These are phyloP conservation scores for Vicugna pacos DNA, from an alignment of 2,113 vertebrate species.

Conservation along the genomic window DNA sequence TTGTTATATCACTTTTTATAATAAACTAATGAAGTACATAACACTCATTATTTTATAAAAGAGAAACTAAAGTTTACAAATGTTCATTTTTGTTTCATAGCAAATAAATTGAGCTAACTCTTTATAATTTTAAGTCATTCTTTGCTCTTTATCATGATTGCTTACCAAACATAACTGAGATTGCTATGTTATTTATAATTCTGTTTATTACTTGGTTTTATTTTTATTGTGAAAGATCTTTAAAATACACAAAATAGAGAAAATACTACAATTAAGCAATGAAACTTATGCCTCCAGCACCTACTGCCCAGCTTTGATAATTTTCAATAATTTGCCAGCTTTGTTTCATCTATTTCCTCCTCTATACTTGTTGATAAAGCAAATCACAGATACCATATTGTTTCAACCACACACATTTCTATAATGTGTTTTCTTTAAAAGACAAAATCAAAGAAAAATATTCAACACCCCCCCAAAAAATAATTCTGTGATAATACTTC, in stretches of 20 bases:
- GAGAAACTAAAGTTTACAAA: background rate
- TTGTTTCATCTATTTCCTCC: background rate
- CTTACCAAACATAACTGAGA: background rate
- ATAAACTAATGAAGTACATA: background rate
- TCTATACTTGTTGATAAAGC: background rate
- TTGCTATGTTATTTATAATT: background rate
- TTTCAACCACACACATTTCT: background rate
- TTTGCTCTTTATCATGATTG: background rate
- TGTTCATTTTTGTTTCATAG: background rate
- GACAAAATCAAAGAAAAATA: background rate
- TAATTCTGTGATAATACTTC: background rate
- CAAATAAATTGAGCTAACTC: background rate
- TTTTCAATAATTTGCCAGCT: conserved; percentile 1
- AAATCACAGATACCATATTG: background rate
- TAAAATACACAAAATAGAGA: background rate
- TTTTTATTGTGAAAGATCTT: background rate
- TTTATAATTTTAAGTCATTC: background rate
- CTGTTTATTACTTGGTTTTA: background rate
- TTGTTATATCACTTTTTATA: background rate
- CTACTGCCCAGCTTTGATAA: background rate
- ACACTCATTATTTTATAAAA: background rate
- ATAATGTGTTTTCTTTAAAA: background rate
- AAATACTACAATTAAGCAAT: background rate
- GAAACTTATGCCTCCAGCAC: background rate
- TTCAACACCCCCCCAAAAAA: background rate